Base-by-base conservation (phyloP, 2,888 invertebrate genomes). In the Agonopterix arenella region DNA sequence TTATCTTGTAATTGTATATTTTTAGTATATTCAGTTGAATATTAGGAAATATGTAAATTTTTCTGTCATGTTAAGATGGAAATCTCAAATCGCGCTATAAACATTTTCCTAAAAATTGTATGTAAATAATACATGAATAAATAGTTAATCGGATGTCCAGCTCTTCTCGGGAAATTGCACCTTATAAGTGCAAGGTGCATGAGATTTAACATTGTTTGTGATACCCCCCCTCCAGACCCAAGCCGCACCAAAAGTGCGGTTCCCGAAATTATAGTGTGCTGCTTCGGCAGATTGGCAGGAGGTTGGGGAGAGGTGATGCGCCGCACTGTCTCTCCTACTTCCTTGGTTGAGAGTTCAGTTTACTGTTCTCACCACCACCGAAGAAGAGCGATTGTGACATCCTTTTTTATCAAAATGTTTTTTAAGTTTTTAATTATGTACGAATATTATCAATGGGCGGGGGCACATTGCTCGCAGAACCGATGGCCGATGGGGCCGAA, bases 291-390 rank as follows among this genome's bases (percentile, higher is more conserved):
- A 59, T 73, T 62, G 45, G 43, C 46, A 28, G 28, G 66, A 66
- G 60, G 44, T 16, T 45, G 52, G 67, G 71, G 69, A 77, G 80
- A 81, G 70, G 69, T 70, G 55, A 59, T 40, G 66, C 70, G 76
- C 70, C 70, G 61, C 61, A 61, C 62, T 58, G 3, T 78, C 80
- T 81, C 62, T 69, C 64, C 51, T 46, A 47, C 52, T 53, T 58
- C 53, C 47, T 45, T 62, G 68, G 61, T 70, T 61, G 61, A 28
- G 80, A 84, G 83, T 80, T 77, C 83, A 83, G 82, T 69, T 48
- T 71, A 68, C 81, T 83, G 84, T 79, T 80, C 85, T 84, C 84
- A 52, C 57, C 69, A 51, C 58, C 72, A 81, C 84, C 76, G 84
- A 41, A 75, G 81, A 67, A 84, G 82, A 78, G 73, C 60, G 44